Evolutionary conservation across 2,797 vertebrate genomes (phyloP).

Genomic region (Sebastes cheni): DNA sequence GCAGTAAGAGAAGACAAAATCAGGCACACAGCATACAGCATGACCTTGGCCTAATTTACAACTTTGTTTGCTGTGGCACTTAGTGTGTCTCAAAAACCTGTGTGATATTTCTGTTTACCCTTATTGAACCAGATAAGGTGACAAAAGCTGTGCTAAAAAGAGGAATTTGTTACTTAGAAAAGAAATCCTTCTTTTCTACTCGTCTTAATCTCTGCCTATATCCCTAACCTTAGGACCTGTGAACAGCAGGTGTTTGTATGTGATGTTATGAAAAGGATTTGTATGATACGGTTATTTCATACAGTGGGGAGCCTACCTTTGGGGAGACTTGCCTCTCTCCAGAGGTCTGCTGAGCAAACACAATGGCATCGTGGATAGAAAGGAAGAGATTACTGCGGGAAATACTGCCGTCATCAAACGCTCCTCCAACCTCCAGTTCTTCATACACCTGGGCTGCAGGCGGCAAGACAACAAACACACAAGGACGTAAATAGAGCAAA

Average conservation of each 20-base stretch:
- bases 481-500: background rate
- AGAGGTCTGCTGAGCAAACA: slow-evolving; percentile 84
- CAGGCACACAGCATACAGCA: background rate
- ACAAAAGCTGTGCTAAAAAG: slow-evolving; percentile 28
- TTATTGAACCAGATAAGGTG: slow-evolving; percentile 43
- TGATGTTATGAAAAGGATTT: slow-evolving; percentile 30
- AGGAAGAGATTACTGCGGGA: slow-evolving; percentile 85
- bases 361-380: slow-evolving; percentile 89
- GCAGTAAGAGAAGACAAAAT: background rate
- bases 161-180: slow-evolving; percentile 25
- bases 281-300: slow-evolving; percentile 30
- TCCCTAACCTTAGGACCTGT: slow-evolving; percentile 9
- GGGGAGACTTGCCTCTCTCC: slow-evolving; percentile 14
- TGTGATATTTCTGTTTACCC: slow-evolving; percentile 50
- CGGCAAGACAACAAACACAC: slow-evolving; percentile 6
- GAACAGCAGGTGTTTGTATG: slow-evolving; percentile 26
- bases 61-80: slow-evolving; percentile 21
- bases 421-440: slow-evolving; percentile 88
- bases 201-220: slow-evolving; percentile 14
- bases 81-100: slow-evolving; percentile 7
- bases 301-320: slow-evolving; percentile 48
- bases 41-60: slow-evolving; percentile 37
- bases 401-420: slow-evolving; percentile 88
- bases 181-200: background rate
- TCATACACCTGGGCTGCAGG: slow-evolving; percentile 90